Conservation (phyloP, 2,888 invertebrate species). For the Melipona beecheii region DNA sequence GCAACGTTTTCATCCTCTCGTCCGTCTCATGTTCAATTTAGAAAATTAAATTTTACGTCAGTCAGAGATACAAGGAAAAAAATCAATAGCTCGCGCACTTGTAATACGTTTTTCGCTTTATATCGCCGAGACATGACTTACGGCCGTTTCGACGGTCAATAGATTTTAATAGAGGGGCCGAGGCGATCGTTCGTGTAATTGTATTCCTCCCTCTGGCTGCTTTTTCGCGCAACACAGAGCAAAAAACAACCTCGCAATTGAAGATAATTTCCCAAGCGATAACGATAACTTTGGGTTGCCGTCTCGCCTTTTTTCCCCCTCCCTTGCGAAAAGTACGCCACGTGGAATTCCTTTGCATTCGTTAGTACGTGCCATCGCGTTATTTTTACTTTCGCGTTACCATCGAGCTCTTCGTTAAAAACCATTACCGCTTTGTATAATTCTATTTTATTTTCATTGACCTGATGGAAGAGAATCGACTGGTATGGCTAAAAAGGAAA, state of each 20-base stretch:
- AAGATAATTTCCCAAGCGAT: slow-evolving; percentile 21
- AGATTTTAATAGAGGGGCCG: slow-evolving; percentile 38
- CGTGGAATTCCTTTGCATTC: slow-evolving; percentile 3
- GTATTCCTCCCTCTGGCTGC: not conserved
- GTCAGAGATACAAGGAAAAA: slow-evolving; percentile 38
- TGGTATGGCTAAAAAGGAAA: not conserved
- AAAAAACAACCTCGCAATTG: not conserved
- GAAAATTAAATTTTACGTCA: slow-evolving; percentile 49
- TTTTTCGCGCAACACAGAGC: not conserved
- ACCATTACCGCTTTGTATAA: not conserved
- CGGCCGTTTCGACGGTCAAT: slow-evolving; percentile 43
- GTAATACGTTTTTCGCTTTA: slow-evolving; percentile 8
- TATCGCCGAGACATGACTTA: slow-evolving; percentile 23
- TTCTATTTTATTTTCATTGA: not conserved
- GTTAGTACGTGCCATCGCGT: not conserved
- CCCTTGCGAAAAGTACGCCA: not conserved
- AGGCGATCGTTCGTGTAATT: slow-evolving; percentile 34
- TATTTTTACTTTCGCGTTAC: not conserved
- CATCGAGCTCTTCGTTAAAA: not conserved
- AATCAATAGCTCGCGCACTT: slow-evolving; percentile 34
- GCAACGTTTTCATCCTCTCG: slow-evolving; percentile 41
- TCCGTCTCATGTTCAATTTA: slow-evolving; percentile 42
- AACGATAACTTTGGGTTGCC: slow-evolving; percentile 18
- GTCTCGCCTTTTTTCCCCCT: too few species aligned
- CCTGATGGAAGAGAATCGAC: not conserved